Conservation (phyloP, 2,888 invertebrate genomes). For the Cremastinae sp. region DNA sequence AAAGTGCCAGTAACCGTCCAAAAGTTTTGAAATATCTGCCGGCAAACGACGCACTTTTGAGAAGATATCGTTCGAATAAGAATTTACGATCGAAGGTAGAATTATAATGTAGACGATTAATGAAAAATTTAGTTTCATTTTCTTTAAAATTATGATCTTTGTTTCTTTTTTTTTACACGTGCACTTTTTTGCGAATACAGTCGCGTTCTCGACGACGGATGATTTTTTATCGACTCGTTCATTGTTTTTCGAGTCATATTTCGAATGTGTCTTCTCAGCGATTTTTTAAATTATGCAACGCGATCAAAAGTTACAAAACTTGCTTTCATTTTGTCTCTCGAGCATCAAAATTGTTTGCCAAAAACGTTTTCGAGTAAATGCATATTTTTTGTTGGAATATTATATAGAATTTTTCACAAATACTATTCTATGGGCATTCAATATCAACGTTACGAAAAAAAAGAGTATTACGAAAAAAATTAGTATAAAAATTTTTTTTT, state of each 20-base stretch:
- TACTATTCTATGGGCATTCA: too few species aligned
- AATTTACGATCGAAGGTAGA: conserved; percentile 3
- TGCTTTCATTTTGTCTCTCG: background rate
- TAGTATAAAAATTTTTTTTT: too few species aligned
- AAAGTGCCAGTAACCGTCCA: conserved; percentile 74
- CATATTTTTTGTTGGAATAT: background rate
- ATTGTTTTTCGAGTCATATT: background rate
- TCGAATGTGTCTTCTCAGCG: conserved; percentile 34
- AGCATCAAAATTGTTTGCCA: background rate
- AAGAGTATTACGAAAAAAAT: too few species aligned
- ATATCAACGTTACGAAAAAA: too few species aligned
- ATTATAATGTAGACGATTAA: conserved; percentile 9
- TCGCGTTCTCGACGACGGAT: conserved; percentile 5
- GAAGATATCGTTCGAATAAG: conserved; percentile 37
- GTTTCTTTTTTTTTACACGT: background rate
- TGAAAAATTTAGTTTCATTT: conserved; percentile 30
- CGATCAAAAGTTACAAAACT: background rate
- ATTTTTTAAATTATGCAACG: conserved; percentile 46
- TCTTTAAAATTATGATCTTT: conserved; percentile 1
- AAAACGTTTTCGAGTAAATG: background rate
- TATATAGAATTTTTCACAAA: too few species aligned
- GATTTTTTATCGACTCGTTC: background rate
- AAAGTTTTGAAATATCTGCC: conserved; percentile 65
- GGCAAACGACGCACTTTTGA: conserved; percentile 63
- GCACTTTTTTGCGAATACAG: conserved; percentile 9